Conservation (phyloP, 2,113 vertebrate genomes). For the Cochlearius cochlearius region DNA sequence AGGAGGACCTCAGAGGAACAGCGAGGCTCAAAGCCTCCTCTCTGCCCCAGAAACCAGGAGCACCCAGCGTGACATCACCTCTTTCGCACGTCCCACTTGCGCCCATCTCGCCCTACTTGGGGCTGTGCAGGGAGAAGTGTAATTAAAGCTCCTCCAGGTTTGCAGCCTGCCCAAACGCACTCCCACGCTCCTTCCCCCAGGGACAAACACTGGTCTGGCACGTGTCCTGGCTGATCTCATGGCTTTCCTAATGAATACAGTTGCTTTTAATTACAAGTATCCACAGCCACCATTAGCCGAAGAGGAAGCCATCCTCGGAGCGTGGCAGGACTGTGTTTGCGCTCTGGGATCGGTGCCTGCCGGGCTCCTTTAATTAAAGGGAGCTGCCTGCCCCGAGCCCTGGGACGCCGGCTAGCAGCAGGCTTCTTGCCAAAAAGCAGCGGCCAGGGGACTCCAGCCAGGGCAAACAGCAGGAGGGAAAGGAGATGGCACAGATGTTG, state of each 20-base stretch:
- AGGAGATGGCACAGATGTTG: neutral
- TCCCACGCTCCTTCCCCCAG: neutral
- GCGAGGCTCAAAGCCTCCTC: neutral
- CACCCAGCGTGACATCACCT: neutral
- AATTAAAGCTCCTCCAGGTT: neutral
- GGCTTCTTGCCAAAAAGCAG: neutral
- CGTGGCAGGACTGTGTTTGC: rapidly evolving
- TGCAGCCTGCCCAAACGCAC: neutral
- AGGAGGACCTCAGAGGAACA: neutral
- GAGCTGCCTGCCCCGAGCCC: neutral
- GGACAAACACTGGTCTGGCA: neutral
- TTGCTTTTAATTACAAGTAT: conserved; percentile 14
- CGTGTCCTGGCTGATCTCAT: neutral
- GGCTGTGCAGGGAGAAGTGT: neutral
- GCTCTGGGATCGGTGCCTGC: neutral
- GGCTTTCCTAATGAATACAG: neutral
- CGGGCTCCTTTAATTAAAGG: neutral
- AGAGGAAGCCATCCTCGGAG: neutral
- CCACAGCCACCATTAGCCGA: neutral
- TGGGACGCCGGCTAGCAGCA: neutral
- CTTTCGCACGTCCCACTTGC: neutral
- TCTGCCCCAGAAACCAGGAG: neutral
- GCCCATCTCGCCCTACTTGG: neutral
- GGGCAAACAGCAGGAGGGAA: neutral
- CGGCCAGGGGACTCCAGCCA: neutral